These are phyloP conservation scores for Calvadosia cruxmelitensis DNA, from an alignment of 30 jellyfish, hydroid and myxozoan species.

Conservation along the genomic window DNA sequence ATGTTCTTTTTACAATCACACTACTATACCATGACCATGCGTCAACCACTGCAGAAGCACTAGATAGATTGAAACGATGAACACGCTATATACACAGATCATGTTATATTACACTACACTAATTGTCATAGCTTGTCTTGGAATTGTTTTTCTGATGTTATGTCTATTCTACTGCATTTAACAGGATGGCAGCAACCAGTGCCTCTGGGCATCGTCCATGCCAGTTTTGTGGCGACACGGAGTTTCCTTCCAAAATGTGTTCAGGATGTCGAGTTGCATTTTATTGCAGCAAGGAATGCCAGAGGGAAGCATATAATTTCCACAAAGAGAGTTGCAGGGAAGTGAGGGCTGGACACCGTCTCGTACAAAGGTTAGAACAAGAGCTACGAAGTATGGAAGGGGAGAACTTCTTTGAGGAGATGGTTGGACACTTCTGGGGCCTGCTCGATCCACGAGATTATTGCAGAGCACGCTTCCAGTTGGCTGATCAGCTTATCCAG, in stretches of 20 bases:
- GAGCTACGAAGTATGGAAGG: neutral
- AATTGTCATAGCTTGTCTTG: too few relatives aligned
- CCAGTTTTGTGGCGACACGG: too few relatives aligned
- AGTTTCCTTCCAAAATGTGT: constrained; percentile 6
- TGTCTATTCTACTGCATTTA: too few relatives aligned
- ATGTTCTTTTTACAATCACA: too few relatives aligned
- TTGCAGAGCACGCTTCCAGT: neutral
- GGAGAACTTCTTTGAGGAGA: neutral
- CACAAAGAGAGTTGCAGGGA: neutral
- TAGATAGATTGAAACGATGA: too few relatives aligned
- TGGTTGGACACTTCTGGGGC: constrained; percentile 25
- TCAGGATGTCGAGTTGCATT: neutral
- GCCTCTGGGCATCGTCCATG: too few relatives aligned
- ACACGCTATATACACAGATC: too few relatives aligned
- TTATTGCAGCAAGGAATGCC: constrained; percentile 12
- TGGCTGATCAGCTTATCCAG: neutral
- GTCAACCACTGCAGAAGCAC: too few relatives aligned
- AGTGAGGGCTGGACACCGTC: neutral
- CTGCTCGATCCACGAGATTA: constrained; percentile 10
- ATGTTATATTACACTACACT: too few relatives aligned
- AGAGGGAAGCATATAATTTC: neutral
- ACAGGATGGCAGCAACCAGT: too few relatives aligned
- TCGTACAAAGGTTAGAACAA: neutral
- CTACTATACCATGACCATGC: too few relatives aligned
- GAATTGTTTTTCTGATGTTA: too few relatives aligned